Conservation (phyloP, 2,113 vertebrate genomes). For the Nesoenas mayeri region DNA sequence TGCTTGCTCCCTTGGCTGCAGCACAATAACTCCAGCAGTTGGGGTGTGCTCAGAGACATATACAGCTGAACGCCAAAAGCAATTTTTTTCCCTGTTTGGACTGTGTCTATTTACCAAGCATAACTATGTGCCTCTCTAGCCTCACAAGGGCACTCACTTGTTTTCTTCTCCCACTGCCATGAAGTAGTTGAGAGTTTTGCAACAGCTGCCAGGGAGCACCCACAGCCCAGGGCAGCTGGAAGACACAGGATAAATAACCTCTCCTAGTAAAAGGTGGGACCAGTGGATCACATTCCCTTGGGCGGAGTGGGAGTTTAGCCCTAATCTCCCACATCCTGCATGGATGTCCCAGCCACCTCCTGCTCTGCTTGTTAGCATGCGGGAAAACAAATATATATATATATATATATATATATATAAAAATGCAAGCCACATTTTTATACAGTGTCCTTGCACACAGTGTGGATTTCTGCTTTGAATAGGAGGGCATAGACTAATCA, state of each 20-base stretch:
- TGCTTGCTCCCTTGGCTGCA: not conserved
- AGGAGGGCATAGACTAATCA: not conserved
- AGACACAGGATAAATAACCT: not conserved
- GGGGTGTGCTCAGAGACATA: not conserved
- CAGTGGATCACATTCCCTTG: not conserved
- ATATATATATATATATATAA: not conserved
- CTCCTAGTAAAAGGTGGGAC: not conserved
- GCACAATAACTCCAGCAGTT: not conserved
- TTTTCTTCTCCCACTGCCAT: not conserved
- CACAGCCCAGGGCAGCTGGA: not conserved
- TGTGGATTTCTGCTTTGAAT: not conserved
- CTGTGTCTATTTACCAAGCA: not conserved
- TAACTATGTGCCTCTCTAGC: not conserved
- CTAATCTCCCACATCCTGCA: not conserved
- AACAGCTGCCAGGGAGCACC: slow-evolving; percentile 4
- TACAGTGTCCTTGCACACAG: not conserved
- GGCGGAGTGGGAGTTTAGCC: not conserved
- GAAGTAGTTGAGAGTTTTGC: not conserved
- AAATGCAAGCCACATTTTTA: not conserved
- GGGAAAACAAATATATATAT: not conserved
- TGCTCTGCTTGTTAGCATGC: not conserved
- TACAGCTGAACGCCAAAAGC: not conserved
- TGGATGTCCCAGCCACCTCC: not conserved
- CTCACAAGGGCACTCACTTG: not conserved
- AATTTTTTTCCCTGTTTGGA: not conserved